Percentiles rank a stretch among this genome's conserved stretches.
These are phyloP conservation scores for Leptura quadrifasciata DNA, from an alignment of 2,888 invertebrate genomes.

Conservation along the genomic window DNA sequence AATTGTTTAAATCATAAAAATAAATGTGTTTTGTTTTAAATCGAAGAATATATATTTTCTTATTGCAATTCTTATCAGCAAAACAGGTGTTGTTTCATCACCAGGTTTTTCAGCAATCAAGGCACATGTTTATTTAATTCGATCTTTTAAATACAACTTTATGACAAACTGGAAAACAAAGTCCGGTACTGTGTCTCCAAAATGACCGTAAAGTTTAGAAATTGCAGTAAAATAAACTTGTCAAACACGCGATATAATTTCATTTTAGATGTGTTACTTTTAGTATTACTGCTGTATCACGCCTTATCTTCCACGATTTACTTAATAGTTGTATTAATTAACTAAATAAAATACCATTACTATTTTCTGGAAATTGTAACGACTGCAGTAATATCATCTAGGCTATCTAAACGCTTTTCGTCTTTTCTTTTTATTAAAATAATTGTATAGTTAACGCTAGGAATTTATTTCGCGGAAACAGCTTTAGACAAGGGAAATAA, in stretches of 20 bases:
- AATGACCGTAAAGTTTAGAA: neutral
- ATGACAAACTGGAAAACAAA: neutral
- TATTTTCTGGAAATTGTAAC: conserved; percentile 3
- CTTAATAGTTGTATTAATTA: conserved; percentile 5
- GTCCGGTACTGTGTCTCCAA: neutral
- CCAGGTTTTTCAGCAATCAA: too few species aligned
- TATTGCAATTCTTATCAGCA: too few species aligned
- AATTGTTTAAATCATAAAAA: too few species aligned
- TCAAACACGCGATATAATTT: neutral
- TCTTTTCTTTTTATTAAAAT: conserved; percentile 15
- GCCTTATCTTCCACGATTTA: neutral
- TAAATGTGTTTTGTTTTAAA: too few species aligned
- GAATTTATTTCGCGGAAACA: conserved; percentile 5
- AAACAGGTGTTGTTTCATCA: too few species aligned
- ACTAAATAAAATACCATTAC: conserved; percentile 3
- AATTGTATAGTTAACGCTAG: neutral
- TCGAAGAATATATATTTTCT: too few species aligned
- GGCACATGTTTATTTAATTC: too few species aligned
- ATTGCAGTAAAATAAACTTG: conserved; percentile 5
- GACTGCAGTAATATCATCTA: conserved; percentile 19
- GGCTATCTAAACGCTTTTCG: conserved; percentile 12
- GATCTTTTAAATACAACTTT: too few species aligned
- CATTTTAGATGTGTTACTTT: conserved; percentile 12
- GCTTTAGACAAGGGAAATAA: conserved; percentile 17
- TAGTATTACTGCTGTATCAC: neutral